Base-by-base conservation (phyloP, 2,888 invertebrate species). In the Acleris emargana region DNA sequence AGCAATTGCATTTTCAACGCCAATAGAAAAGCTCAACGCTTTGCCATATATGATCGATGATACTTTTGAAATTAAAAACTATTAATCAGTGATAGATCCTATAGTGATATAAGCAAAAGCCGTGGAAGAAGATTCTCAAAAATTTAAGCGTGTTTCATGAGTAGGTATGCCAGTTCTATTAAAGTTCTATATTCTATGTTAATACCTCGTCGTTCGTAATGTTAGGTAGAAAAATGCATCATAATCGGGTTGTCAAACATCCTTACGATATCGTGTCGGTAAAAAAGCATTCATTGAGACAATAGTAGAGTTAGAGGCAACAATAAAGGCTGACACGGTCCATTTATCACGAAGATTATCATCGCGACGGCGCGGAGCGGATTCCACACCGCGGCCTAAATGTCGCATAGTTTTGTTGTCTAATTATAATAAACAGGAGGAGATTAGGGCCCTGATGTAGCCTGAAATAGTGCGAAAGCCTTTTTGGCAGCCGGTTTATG, bases 261-360 rank as follows among this genome's bases (percentile, higher is more conserved):
- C 79, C 80, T 82, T 87, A 87, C 84, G 84, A 88, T 88, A 86
- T 88, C 85, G 82, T 87, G 88, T 88, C 86, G 85, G 86, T 87
- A 92, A 91, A 91, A 89, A 90, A 86, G 86, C 83, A 88, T 89
- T 90, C 90, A 91, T 91, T 91, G 92, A 92, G 90, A 92, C 92
- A 92, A 92, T 91, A 91, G 91, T 79, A 74, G 82, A 86, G 86
- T 81, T 80, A 79, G 84, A 82, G 80, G 82, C 82, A 83, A 87
- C 87, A 87, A 89, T 90, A 89, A 89, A 88, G 89, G 88, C 80
- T 88, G 91, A 88, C 90, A 80, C 76, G 86, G 79, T 88, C 84
- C 91, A 91, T 92, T 91, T 91, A 92, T 92, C 92, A 91, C 78
- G 67, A 67, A 79, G 92, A 91, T 92, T 88, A 83, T 85, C 80